Evolutionary conservation across 2,888 invertebrate species (phyloP).

Genomic region (Choristoneura rosaceana): DNA sequence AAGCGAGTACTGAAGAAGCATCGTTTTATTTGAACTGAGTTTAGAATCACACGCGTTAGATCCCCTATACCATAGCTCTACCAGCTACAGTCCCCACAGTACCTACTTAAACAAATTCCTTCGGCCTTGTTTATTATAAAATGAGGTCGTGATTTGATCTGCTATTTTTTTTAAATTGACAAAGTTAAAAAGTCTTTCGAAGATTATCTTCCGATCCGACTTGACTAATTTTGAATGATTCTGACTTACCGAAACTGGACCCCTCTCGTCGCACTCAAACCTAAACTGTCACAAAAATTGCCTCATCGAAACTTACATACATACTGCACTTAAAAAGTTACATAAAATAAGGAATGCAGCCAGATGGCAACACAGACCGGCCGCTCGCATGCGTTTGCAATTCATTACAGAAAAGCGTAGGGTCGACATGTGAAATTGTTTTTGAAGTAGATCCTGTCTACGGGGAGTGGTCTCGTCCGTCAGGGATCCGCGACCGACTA

Average conservation of each 20-base stretch:
- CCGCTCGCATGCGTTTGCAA: conserved; percentile 68
- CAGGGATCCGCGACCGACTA: conserved; percentile 67
- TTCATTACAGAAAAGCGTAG: conserved; percentile 67
- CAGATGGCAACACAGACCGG: conserved; percentile 51
- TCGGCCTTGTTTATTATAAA: too few species aligned
- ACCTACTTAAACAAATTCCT: too few species aligned
- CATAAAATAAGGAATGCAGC: conserved; percentile 6
- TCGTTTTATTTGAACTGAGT: too few species aligned
- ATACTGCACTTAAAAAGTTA: conserved; percentile 10
- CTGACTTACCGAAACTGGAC: neutral
- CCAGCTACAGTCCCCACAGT: too few species aligned
- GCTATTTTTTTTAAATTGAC: too few species aligned
- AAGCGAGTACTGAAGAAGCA: too few species aligned
- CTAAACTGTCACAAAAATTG: conserved; percentile 47
- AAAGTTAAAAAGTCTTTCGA: too few species aligned
- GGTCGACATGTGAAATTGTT: conserved; percentile 75
- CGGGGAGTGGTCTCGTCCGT: conserved; percentile 65
- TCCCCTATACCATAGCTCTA: too few species aligned
- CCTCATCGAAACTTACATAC: conserved; percentile 39
- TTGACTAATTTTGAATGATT: too few species aligned
- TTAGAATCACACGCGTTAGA: too few species aligned
- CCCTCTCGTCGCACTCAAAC: neutral
- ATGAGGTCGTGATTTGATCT: too few species aligned
- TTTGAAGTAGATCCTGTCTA: conserved; percentile 76
- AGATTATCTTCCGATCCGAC: too few species aligned